These are phyloP conservation scores for Lathronympha strigana DNA, from an alignment of 2,888 invertebrate genomes.

Conservation along the genomic window DNA sequence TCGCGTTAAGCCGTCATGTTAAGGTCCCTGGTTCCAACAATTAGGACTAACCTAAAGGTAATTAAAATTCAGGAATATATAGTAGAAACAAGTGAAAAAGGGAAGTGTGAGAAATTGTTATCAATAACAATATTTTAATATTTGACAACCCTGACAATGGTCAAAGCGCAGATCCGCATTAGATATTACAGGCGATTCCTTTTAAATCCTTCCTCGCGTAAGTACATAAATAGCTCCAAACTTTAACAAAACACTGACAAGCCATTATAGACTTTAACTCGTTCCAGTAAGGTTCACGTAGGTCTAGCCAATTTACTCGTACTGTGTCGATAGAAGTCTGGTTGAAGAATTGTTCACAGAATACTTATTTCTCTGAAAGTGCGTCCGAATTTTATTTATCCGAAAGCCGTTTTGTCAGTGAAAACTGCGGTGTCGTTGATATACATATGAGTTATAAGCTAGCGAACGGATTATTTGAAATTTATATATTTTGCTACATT, in stretches of 20 bases:
- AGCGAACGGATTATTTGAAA: too few relatives aligned
- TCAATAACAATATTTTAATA: background rate
- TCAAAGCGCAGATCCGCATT: slow-evolving; percentile 47
- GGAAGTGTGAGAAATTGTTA: too few relatives aligned
- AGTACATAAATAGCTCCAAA: slow-evolving; percentile 10
- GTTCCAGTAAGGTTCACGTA: background rate
- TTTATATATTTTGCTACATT: too few relatives aligned
- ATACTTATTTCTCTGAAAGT: background rate
- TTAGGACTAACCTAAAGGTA: too few relatives aligned
- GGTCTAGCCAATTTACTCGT: background rate
- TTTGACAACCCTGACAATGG: slow-evolving; percentile 27
- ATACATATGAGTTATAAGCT: too few relatives aligned
- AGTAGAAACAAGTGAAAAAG: too few relatives aligned
- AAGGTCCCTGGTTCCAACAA: too few relatives aligned
- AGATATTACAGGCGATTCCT: slow-evolving; percentile 46
- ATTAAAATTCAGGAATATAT: too few relatives aligned
- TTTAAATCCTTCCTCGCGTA: slow-evolving; percentile 45
- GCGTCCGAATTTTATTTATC: background rate
- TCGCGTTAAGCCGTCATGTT: too few relatives aligned
- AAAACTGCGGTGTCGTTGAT: background rate
- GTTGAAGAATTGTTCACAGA: background rate
- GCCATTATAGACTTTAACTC: background rate
- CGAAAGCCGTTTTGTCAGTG: background rate
- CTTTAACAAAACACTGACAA: background rate
- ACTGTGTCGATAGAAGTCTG: background rate